A percentile compares a stretch with the other conserved stretches of the same genome.
Conservation (phyloP, 2,797 vertebrate species). For the Hybognathus amarus region DNA sequence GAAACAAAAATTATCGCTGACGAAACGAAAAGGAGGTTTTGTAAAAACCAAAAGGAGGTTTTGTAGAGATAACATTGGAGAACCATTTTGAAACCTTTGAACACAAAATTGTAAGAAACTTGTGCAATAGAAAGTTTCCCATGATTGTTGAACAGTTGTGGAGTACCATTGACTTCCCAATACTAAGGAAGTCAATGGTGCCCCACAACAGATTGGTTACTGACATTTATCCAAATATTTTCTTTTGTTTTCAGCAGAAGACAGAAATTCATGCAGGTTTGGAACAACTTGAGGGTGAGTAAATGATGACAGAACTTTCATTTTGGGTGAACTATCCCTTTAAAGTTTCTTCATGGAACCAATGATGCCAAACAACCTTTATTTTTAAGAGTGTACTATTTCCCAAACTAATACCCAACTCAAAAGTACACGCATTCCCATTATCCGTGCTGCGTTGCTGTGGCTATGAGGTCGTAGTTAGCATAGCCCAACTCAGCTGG, state of each 20-base stretch:
- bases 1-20: not conserved
- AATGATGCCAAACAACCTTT: not conserved
- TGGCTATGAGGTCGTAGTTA: not conserved
- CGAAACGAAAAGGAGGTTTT: no score
- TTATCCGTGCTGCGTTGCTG: not conserved
- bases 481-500: conserved; percentile 37
- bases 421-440: not conserved
- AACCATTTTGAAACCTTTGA: not conserved
- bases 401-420: not conserved
- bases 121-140: not conserved
- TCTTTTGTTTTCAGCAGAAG: no score
- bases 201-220: no score
- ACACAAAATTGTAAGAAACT: not conserved
- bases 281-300: no score
- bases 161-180: no score
- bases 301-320: no score
- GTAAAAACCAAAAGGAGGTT: no score
- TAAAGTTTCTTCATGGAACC: not conserved
- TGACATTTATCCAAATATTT: no score
- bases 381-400: not conserved
- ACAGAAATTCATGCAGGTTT: no score
- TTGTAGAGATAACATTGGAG: no score
- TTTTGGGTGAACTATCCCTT: no score
- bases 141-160: not conserved
- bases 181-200: no score